phyloP scores from a whole-genome alignment of 2,888 invertebrate species.

The Ochlodes sylvanus region DNA sequence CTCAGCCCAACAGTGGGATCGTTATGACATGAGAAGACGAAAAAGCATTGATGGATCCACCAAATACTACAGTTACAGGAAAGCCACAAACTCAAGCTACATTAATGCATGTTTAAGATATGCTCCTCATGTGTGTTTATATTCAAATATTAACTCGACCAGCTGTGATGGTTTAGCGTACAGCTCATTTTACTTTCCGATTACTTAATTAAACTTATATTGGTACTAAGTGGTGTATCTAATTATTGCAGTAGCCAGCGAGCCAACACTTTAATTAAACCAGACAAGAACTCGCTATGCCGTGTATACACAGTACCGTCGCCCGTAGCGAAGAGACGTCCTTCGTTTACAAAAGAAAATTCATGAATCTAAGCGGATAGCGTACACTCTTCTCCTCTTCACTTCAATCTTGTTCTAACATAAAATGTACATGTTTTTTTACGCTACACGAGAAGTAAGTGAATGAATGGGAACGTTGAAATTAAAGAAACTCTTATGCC shows the following conservation, averaged over 20 bases:
- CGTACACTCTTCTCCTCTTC: background rate
- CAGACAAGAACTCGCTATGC: slow-evolving; percentile 43
- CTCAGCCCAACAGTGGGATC: no score
- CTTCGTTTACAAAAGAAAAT: slow-evolving; percentile 1
- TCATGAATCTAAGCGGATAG: background rate
- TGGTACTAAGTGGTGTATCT: slow-evolving; percentile 24
- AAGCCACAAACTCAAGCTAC: no score
- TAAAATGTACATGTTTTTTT: background rate
- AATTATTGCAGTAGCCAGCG: slow-evolving; percentile 27
- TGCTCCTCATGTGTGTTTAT: no score
- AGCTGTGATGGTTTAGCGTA: no score
- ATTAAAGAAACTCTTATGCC: background rate
- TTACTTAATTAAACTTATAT: slow-evolving; percentile 20
- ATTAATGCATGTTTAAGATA: no score
- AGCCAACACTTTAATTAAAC: slow-evolving; percentile 46
- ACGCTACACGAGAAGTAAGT: no score
- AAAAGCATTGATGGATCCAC: no score
- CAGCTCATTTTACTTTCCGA: slow-evolving; percentile 1
- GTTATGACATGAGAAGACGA: no score
- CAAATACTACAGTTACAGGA: no score
- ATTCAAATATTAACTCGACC: no score
- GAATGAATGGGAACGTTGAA: background rate
- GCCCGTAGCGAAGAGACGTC: background rate
- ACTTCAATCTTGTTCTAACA: background rate
- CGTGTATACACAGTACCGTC: slow-evolving; percentile 11